Percentiles rank a stretch among this genome's conserved stretches.
Conservation (phyloP, 2,888 invertebrate genomes). For the Biston stratarius region DNA sequence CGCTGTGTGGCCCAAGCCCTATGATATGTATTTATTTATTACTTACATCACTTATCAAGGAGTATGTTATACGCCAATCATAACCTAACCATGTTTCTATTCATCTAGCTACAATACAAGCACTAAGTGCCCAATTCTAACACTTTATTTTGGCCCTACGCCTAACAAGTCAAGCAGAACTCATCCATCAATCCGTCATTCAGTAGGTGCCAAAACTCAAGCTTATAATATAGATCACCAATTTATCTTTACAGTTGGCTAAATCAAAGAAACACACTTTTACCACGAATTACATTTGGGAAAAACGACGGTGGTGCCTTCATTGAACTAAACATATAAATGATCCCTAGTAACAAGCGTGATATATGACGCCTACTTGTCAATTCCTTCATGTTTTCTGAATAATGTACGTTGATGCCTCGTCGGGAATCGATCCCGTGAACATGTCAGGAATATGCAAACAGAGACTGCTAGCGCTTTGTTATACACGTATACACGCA, state of each 20-base stretch:
- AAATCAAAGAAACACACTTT: not conserved
- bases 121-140: conserved; percentile 16
- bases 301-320: not conserved
- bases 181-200: conserved; percentile 28
- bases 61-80: not conserved
- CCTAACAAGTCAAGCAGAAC: conserved; percentile 11
- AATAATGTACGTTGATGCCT: conserved; percentile 25
- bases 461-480: conserved; percentile 6
- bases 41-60: no score
- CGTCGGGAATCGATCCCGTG: conserved; percentile 33
- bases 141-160: conserved; percentile 29
- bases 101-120: conserved; percentile 4
- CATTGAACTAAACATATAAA: not conserved
- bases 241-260: not conserved
- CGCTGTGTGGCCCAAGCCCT: no score
- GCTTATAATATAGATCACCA: not conserved
- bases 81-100: conserved; percentile 5
- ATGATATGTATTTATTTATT: no score
- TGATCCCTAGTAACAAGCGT: conserved; percentile 8
- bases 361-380: conserved; percentile 35
- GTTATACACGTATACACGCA: not conserved
- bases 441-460: conserved; percentile 36
- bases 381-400: conserved; percentile 26
- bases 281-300: not conserved
- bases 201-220: conserved; percentile 37